A percentile compares a stretch with the other conserved stretches of the same genome.
phyloP scores from a whole-genome alignment of 2,113 vertebrate genomes.

The Xenopus borealis region DNA sequence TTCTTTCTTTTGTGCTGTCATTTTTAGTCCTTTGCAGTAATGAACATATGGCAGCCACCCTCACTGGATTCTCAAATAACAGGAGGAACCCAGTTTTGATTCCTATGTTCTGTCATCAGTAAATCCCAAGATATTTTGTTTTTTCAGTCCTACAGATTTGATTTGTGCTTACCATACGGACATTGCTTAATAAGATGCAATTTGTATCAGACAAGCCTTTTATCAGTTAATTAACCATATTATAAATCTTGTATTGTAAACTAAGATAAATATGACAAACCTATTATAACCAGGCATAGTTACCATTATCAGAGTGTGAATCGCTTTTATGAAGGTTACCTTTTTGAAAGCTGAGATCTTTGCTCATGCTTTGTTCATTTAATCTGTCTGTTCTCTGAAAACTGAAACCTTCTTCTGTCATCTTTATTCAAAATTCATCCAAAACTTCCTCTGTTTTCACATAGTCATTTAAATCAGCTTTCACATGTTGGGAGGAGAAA shows the following conservation, averaged over 20 bases:
- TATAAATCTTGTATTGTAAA: conserved; percentile 77
- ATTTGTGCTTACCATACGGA: conserved; percentile 76
- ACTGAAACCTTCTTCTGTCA: conserved; percentile 71
- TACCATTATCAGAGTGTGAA: conserved; percentile 64
- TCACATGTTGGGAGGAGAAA: conserved; percentile 57
- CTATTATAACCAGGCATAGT: conserved; percentile 65
- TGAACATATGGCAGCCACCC: conserved; percentile 93
- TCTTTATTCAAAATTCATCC: conserved; percentile 79
- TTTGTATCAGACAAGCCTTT: conserved; percentile 73
- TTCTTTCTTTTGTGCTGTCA: conserved; percentile 86
- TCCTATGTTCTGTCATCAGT: conserved; percentile 83
- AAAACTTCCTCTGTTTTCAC: conserved; percentile 74
- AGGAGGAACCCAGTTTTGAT: conserved; percentile 81
- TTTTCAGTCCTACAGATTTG: conserved; percentile 76
- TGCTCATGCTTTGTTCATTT: conserved; percentile 74
- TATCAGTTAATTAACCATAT: conserved; percentile 84
- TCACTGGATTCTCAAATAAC: conserved; percentile 82
- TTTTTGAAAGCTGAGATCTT: conserved; percentile 75
- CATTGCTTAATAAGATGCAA: conserved; percentile 69
- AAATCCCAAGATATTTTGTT: conserved; percentile 77
- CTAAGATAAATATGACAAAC: conserved; percentile 74
- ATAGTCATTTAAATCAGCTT: conserved; percentile 67
- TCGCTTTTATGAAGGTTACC: conserved; percentile 66
- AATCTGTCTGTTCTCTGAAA: conserved; percentile 74
- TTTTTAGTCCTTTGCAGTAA: conserved; percentile 77